These are phyloP conservation scores for Nasonia longicornis DNA, from an alignment of 1,140 invertebrate genomes.

Conservation along the genomic window DNA sequence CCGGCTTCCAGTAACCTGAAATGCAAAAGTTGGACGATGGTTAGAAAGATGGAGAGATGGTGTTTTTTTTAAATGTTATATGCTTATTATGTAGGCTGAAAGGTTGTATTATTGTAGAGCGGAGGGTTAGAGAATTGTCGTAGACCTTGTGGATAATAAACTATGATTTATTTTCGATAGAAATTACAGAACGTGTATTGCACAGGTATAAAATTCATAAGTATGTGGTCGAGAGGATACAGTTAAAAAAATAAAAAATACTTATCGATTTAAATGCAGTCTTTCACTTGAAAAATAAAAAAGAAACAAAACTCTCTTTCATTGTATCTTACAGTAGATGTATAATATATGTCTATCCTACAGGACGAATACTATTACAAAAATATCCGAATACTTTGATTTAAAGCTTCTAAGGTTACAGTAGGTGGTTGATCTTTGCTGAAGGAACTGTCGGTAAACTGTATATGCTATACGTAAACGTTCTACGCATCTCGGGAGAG, in stretches of 20 bases:
- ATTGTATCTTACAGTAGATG: background rate
- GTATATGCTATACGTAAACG: background rate
- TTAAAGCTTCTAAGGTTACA: slow-evolving; percentile 9
- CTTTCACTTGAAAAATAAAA: background rate
- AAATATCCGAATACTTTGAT: background rate
- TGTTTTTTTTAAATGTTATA: no score
- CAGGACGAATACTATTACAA: background rate
- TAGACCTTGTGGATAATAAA: slow-evolving; percentile 1
- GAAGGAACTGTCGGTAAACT: slow-evolving; percentile 24
- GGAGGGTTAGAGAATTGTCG: background rate
- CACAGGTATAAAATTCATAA: no score
- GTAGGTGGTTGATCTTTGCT: slow-evolving; percentile 9
- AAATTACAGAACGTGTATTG: background rate
- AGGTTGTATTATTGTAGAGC: background rate
- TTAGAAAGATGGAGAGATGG: background rate
- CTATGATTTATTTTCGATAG: background rate
- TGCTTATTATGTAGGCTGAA: no score
- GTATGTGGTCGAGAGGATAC: background rate
- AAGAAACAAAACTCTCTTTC: background rate
- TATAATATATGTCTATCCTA: background rate
- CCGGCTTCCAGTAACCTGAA: slow-evolving; percentile 27
- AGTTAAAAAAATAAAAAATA: background rate
- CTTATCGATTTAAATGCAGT: slow-evolving; percentile 3
- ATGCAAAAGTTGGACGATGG: slow-evolving; percentile 9
- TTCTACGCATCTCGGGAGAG: background rate